A percentile compares a stretch with the other conserved stretches of the same genome.
These are phyloP conservation scores for Microctonus brassicae DNA, from an alignment of 2,888 invertebrate genomes.

Conservation along the genomic window DNA sequence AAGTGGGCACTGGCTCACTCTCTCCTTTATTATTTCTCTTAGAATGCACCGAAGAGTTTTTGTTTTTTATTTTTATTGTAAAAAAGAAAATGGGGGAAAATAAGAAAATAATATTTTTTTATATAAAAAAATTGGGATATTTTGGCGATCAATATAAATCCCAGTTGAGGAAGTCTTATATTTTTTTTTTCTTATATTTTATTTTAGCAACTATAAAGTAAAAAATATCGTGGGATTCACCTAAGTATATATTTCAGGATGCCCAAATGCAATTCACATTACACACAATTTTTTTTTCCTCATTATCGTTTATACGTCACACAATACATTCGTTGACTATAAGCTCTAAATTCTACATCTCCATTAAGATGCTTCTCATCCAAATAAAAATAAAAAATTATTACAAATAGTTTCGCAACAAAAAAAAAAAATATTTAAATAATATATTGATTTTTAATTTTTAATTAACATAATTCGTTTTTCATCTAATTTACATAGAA, in stretches of 20 bases:
- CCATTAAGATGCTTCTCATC: not conserved
- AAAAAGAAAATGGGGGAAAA: constrained; percentile 25
- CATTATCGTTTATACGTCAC: constrained; percentile 8
- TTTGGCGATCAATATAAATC: not conserved
- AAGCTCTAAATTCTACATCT: not conserved
- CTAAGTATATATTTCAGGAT: not conserved
- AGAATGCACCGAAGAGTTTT: not conserved
- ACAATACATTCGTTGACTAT: constrained; percentile 23
- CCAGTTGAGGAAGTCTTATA: not conserved
- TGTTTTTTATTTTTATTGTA: no score
- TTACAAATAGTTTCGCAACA: no score
- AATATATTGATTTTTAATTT: no score
- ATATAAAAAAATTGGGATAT: constrained; percentile 9
- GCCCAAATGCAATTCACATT: not conserved
- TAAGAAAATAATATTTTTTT: no score
- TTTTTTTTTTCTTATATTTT: not conserved
- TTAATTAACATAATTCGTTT: no score
- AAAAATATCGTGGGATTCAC: not conserved
- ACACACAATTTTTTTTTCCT: not conserved
- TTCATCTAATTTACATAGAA: no score
- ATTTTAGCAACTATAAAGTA: not conserved
- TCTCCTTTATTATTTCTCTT: constrained; percentile 15
- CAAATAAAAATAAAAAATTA: not conserved
- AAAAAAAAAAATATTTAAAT: not conserved
- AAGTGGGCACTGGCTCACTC: constrained; percentile 52